phyloP scores from a whole-genome alignment of 2,888 invertebrate species.

The Cremastinae sp. region DNA sequence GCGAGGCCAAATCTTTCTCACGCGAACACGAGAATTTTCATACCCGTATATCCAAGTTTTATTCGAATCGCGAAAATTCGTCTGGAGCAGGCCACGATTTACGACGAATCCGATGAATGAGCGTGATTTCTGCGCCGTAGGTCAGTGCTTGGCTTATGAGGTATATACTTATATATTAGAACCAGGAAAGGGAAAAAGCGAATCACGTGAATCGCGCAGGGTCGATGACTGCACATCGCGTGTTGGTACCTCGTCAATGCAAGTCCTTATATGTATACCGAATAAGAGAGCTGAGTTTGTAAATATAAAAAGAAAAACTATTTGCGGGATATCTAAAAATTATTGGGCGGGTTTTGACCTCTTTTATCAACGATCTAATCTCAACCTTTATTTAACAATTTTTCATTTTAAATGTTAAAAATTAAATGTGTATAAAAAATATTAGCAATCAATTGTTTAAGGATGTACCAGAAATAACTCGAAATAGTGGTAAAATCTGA shows the following conservation, averaged over 20 bases:
- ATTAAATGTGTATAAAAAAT: no score
- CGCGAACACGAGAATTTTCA: background rate
- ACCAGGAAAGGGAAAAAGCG: slow-evolving; percentile 11
- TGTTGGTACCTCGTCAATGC: slow-evolving; percentile 74
- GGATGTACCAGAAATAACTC: no score
- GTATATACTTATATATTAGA: background rate
- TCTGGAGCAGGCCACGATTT: background rate
- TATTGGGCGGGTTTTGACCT: no score
- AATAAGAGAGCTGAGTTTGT: slow-evolving; percentile 6
- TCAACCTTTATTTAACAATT: no score
- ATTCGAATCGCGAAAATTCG: background rate
- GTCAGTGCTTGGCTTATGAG: slow-evolving; percentile 57
- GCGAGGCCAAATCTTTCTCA: no score
- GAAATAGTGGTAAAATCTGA: no score
- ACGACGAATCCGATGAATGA: slow-evolving; percentile 47
- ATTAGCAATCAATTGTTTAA: no score
- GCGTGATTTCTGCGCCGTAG: slow-evolving; percentile 56
- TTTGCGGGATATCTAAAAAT: no score
- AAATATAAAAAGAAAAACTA: no score
- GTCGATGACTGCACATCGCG: slow-evolving; percentile 78
- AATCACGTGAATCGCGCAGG: slow-evolving; percentile 57
- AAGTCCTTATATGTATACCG: slow-evolving; percentile 2
- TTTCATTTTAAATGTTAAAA: no score
- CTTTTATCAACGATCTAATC: no score
- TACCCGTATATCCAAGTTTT: background rate